Base-by-base conservation (phyloP, 2,113 vertebrate genomes). In the Lagenorhynchus albirostris region DNA sequence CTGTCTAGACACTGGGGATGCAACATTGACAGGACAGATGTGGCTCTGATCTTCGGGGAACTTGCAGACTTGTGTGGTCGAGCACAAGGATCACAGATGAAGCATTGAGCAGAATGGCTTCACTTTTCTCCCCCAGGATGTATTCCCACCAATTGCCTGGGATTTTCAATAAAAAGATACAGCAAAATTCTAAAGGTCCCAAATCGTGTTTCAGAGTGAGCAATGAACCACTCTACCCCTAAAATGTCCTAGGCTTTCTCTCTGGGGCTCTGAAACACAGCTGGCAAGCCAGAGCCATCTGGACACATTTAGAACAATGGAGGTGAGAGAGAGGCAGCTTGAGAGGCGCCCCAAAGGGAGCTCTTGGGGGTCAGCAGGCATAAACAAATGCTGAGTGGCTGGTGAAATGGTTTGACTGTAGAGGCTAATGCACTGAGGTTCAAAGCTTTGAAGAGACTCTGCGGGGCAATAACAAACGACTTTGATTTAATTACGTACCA, bases 341-440 rank as follows among this genome's bases (percentile, higher is more conserved):
- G 87, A 55, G 96, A 91, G 91, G 83, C 83, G 67, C 47, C 77
- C 3, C 47, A 36, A 2, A 3, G 53, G 90, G 97, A 85, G 73
- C 26, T 47, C 62, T 67, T 17, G 23, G n/a, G 77, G 76, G 70
- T 53, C 67, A 67, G 33, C 29, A 12, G 73, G 12, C 38, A 38
- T 97, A 97, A 98, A 98, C 97, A 96, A 50, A 44, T 0, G 7
- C 17, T 0, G 94, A 98, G 96, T 97, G 97, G 77, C 96, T 97
- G 97, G 83, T 94, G 96, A 97, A 41, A 79, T 26, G 84, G 70
- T 73, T 71, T 88, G 95, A 87, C 98, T 98, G 90, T 15, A 44
- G 70, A 80, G 41, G 84, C 31, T 50, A 77, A 76, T 44, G 76
- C 38, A 18, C 10, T 0, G 47, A 89, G 95, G 92, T 85, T 95